Evolutionary conservation across 1,140 invertebrate species (phyloP), one percentile per base, ranked within the genome.

Genomic region (Dryas iulia): DNA sequence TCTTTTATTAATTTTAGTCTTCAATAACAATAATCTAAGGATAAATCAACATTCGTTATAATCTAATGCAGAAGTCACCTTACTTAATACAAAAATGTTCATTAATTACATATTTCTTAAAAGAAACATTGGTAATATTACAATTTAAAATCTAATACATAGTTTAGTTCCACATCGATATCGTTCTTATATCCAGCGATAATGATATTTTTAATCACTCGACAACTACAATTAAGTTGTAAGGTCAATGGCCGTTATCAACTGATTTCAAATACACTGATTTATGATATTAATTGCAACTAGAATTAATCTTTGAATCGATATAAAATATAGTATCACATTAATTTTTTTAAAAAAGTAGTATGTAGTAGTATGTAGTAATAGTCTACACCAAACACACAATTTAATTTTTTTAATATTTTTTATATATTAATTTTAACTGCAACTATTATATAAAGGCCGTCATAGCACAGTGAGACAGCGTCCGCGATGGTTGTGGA

Each of bases 221-320:
- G 35, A 2, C 33, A 26, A 31, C 14, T 28, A 61, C 26, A 52
- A 52, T 35, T 60, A 18, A 23, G 26, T 62, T 39, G 23, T 62
- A 62, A 62, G 59, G 35, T 62, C 33, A 62, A 62, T 26, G 59
- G 47, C 39, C 59, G 59, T 28, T 53, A 62, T 62, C 24, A 8
- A 6, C 10, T 23, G 59, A 62, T 59, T 39, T 47, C 1, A 47
- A 47, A 47, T 21, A 21, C 8, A 21, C 39, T 21, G 39, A 47
- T 47, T 21, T 47, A 1, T 47, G 39, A 47, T 47, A 47, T 47
- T 21, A 47, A 18, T 8, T 14, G 18, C 14, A 47, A 21, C 8
- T 3, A 47, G 39, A 2, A 18, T 47, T 47, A 18, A 10, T 47
- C 39, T 47, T 2, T 18, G 18, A 47, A 21, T 1, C 14, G n/a